Conservation (phyloP, 2,888 invertebrate genomes). For the Druceiella hillmani region DNA sequence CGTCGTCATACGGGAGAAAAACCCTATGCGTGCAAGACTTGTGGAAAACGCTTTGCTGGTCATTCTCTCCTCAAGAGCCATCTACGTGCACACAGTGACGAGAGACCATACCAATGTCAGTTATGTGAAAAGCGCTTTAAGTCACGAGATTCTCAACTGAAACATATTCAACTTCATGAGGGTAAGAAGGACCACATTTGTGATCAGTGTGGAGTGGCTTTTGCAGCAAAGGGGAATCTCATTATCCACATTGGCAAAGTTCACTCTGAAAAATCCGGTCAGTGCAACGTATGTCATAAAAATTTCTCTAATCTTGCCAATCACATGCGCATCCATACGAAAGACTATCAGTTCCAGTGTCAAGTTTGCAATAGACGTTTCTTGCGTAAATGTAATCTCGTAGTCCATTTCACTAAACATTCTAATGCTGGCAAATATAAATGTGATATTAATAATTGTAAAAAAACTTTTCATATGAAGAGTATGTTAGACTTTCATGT, state of each 20-base stretch:
- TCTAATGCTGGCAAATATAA: slow-evolving; percentile 1
- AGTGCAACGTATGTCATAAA: neutral
- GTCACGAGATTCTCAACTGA: neutral
- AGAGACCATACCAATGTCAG: neutral
- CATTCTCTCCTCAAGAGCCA: slow-evolving; percentile 6
- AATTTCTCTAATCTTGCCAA: neutral
- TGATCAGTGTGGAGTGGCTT: slow-evolving; percentile 10
- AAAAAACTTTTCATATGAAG: slow-evolving; percentile 4
- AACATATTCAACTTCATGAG: neutral
- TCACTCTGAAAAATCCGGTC: slow-evolving; percentile 17
- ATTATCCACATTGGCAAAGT: slow-evolving; percentile 15
- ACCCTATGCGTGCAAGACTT: slow-evolving; percentile 1
- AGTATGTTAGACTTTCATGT: slow-evolving; percentile 5
- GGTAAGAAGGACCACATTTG: neutral
- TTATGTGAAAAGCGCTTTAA: neutral
- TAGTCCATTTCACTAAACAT: slow-evolving; percentile 4
- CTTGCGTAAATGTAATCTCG: slow-evolving; percentile 7
- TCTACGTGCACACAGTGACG: neutral
- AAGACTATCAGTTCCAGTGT: slow-evolving; percentile 4
- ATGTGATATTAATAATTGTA: slow-evolving; percentile 4
- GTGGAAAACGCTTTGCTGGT: neutral
- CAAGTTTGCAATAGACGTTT: slow-evolving; percentile 8
- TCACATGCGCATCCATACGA: slow-evolving; percentile 8
- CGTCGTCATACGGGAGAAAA: neutral
- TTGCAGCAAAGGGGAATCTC: slow-evolving; percentile 16